Evolutionary conservation across 2,797 vertebrate genomes (phyloP).

Genomic region (Lemur catta): DNA sequence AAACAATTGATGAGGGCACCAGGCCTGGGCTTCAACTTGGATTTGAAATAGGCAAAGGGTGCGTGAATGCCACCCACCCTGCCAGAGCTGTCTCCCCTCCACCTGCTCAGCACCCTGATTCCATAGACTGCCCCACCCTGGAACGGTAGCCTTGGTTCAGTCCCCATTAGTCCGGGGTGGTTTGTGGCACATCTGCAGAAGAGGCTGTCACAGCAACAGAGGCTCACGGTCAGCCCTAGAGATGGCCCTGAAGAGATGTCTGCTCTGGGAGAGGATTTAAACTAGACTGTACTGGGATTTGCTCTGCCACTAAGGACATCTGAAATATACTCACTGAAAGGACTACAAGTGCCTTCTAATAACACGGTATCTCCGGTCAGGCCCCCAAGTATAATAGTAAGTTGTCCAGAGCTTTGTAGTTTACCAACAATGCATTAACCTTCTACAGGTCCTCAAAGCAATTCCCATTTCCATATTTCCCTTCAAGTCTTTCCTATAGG

Average conservation of each 20-base stretch:
- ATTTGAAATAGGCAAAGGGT: neutral
- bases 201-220: neutral
- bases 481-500: neutral
- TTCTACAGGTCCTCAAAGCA: neutral
- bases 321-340: neutral
- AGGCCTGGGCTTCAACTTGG: neutral
- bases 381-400: neutral
- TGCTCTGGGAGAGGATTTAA: neutral
- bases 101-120: neutral
- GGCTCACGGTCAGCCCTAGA: neutral
- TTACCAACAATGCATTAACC: neutral
- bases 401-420: neutral
- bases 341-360: neutral
- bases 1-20: neutral
- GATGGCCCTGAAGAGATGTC: neutral
- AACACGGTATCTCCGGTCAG: neutral
- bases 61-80: neutral
- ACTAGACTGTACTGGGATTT: neutral
- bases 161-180: neutral
- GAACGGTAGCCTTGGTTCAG: neutral
- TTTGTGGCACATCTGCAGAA: neutral
- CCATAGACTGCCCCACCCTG: neutral
- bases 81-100: neutral
- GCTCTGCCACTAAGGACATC: neutral
- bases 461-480: neutral